phyloP scores from a whole-genome alignment of 2,113 vertebrate genomes.

The Chauna torquata region DNA sequence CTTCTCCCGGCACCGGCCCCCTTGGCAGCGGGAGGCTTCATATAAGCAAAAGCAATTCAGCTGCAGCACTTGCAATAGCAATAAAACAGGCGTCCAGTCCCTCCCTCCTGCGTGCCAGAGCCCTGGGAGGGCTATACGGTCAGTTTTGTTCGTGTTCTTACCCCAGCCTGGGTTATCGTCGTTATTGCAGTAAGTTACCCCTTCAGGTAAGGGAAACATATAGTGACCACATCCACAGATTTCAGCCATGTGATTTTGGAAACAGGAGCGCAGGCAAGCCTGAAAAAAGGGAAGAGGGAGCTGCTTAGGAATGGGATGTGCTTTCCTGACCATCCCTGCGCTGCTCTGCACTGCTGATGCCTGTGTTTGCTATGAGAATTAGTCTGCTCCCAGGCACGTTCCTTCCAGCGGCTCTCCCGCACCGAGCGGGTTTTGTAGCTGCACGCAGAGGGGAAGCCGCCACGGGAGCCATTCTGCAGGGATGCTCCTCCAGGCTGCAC shows the following conservation, averaged over 20 bases:
- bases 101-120: fast-evolving
- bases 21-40: fast-evolving
- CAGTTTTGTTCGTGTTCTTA: neutral
- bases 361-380: fast-evolving
- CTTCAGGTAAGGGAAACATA: conserved; percentile 72
- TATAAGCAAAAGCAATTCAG: fast-evolving
- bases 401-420: neutral
- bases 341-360: fast-evolving
- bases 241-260: conserved; percentile 74
- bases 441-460: neutral
- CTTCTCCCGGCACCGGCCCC: neutral
- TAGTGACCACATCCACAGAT: conserved; percentile 79
- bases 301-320: fast-evolving
- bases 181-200: conserved; percentile 74
- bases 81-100: fast-evolving
- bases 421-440: neutral
- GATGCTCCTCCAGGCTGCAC: neutral
- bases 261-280: conserved; percentile 84
- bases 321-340: neutral
- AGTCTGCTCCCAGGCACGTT: fast-evolving
- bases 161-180: conserved; percentile 79
- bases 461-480: neutral
- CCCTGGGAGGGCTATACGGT: fast-evolving
- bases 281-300: conserved; percentile 12
- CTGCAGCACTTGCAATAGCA: neutral